Evolutionary conservation across 2,888 invertebrate species (phyloP), one percentile per base, ranked within the genome.

Genomic region (Abscondita cerata): DNA sequence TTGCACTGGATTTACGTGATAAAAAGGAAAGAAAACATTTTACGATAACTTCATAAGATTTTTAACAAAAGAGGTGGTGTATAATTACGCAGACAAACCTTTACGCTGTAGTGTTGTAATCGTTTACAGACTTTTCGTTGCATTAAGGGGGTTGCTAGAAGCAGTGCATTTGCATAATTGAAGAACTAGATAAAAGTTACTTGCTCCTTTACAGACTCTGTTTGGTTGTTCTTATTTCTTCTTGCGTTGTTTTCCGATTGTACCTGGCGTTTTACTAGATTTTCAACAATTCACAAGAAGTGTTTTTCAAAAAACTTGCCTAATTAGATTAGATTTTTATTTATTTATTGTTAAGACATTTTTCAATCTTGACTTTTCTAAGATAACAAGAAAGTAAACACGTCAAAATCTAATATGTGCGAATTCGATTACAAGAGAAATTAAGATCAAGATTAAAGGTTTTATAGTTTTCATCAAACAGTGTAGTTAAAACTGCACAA

Each of bases 161-260:
- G 69, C 66, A 59, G 65, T 69, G 67, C 72, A 76, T 76, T 76
- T 76, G 70, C 76, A 76, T 76, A 78, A 77, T 77, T 77, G 77
- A 77, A 76, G 74, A 73, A 76, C 74, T 76, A 75, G 73, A 73
- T 65, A 71, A 73, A 76, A 74, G 74, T 77, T 75, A 70, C 75
- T n/a, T 70, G 74, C 70, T 72, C 73, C 72, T 72, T 75, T 74
- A 72, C 72, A 72, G 70, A 72, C 71, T 71, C 73, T 72, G 72
- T 74, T 74, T 72, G 69, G 67, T 73, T 72, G 73, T 75, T 75
- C 73, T 74, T 75, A 74, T 75, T 77, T 76, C 72, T 73, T 70
- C 68, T 70, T 70, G 72, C 73, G 73, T 72, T 77, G 74, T 76
- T 73, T 69, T 71, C 74, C 72, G 75, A 72, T 75, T 74, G 70